phyloP scores from a whole-genome alignment of 2,113 vertebrate genomes.

The Tinamus guttatus region DNA sequence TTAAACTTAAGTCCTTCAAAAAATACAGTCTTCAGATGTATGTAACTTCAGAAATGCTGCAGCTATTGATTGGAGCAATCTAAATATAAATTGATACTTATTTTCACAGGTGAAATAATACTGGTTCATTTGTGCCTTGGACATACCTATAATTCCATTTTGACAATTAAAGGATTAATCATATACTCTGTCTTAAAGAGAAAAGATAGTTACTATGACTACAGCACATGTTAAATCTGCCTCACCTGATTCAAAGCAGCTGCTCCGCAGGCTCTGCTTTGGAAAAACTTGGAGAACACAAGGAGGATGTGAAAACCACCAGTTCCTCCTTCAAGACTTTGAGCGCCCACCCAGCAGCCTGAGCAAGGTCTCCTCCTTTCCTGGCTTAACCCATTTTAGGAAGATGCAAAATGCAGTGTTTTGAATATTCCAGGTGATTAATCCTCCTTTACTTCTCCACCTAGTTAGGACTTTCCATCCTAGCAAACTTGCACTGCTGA shows the following conservation, averaged over 20 bases:
- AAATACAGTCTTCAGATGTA: background rate
- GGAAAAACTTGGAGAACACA: background rate
- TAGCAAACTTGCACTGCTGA: slow-evolving; percentile 44
- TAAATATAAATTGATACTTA: background rate
- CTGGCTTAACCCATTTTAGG: background rate
- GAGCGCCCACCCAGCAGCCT: background rate
- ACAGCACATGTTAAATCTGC: background rate
- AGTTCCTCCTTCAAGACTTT: background rate
- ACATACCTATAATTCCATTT: background rate
- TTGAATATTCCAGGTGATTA: slow-evolving; percentile 57
- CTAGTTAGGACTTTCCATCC: slow-evolving; percentile 52
- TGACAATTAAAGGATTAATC: background rate
- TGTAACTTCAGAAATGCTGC: background rate
- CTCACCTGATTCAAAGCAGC: background rate
- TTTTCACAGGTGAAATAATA: background rate
- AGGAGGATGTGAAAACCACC: background rate
- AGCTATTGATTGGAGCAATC: background rate
- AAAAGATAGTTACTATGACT: background rate
- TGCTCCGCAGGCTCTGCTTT: background rate
- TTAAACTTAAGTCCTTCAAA: background rate
- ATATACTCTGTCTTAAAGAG: background rate
- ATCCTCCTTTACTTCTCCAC: slow-evolving; percentile 56
- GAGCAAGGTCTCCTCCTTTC: background rate
- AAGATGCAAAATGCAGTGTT: slow-evolving; percentile 43
- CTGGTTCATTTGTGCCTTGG: too few species aligned